Conservation (phyloP, 2,888 invertebrate genomes). For the Rhaphigaster nebulosa region DNA sequence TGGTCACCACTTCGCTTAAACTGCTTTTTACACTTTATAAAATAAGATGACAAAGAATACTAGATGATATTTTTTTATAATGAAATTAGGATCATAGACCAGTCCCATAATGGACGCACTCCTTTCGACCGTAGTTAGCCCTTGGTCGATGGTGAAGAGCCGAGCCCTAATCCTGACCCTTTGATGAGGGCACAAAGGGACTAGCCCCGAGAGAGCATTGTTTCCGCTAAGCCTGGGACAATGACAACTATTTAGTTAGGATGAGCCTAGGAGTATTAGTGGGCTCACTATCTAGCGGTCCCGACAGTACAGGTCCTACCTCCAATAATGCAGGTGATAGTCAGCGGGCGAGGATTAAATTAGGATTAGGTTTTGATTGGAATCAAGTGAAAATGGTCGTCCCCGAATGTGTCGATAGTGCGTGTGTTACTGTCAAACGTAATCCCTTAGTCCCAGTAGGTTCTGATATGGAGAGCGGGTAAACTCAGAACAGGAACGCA, state of each 20-base stretch:
- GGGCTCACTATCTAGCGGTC: neutral
- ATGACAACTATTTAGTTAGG: slow-evolving; percentile 49
- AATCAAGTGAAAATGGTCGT: slow-evolving; percentile 26
- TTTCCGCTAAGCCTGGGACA: neutral
- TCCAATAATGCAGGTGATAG: slow-evolving; percentile 41
- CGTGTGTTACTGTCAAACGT: neutral
- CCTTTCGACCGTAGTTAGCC: neutral
- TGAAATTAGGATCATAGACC: neutral
- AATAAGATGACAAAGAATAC: too few relatives aligned
- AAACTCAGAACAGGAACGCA: neutral
- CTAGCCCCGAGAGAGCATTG: slow-evolving; percentile 30
- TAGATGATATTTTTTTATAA: neutral
- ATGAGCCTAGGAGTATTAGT: slow-evolving; percentile 17
- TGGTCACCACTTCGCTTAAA: too few relatives aligned
- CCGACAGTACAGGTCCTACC: neutral
- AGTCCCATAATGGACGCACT: neutral
- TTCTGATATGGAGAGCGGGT: neutral
- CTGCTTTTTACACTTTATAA: too few relatives aligned
- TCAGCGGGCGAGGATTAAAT: neutral
- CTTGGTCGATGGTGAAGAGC: neutral
- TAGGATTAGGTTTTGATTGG: slow-evolving; percentile 44
- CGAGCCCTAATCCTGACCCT: slow-evolving; percentile 21
- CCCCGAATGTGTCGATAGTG: slow-evolving; percentile 1
- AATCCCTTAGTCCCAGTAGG: slow-evolving; percentile 3
- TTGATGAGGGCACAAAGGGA: slow-evolving; percentile 46